These are phyloP conservation scores for Lethocerus indicus DNA, from an alignment of 1,140 invertebrate species.

Conservation along the genomic window DNA sequence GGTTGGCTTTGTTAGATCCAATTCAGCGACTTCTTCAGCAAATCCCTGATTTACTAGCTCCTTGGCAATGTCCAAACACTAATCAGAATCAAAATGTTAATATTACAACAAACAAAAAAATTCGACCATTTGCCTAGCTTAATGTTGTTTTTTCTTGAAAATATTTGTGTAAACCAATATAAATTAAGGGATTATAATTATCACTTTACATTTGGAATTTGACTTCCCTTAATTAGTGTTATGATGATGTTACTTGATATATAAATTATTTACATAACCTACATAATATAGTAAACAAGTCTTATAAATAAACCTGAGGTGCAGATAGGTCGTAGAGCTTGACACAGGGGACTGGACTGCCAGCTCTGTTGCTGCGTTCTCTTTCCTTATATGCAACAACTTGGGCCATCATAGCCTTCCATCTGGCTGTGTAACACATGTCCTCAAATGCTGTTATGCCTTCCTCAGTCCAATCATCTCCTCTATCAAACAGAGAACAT, in stretches of 20 bases:
- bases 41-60: constrained; percentile 21
- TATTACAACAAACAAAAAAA: too few species aligned
- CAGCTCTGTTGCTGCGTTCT: constrained; percentile 8
- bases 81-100: too few species aligned
- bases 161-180: not conserved
- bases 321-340: constrained; percentile 22
- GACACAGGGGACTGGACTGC: constrained; percentile 20
- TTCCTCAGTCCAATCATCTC: constrained; percentile 37
- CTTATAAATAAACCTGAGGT: constrained; percentile 11
- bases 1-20: too few species aligned
- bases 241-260: too few species aligned
- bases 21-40: constrained; percentile 16
- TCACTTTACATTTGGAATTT: too few species aligned
- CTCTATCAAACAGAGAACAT: too few species aligned
- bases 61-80: constrained; percentile 20
- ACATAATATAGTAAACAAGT: not conserved
- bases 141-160: not conserved
- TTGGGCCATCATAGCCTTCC: constrained; percentile 45
- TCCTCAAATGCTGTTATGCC: constrained; percentile 54
- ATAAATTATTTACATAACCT: not conserved
- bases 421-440: constrained; percentile 42
- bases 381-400: constrained; percentile 43
- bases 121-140: not conserved
- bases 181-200: not conserved
- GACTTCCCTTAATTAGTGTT: too few species aligned